Evolutionary conservation across 2,888 invertebrate species (phyloP).

Genomic region (Drosophila algonquin): DNA sequence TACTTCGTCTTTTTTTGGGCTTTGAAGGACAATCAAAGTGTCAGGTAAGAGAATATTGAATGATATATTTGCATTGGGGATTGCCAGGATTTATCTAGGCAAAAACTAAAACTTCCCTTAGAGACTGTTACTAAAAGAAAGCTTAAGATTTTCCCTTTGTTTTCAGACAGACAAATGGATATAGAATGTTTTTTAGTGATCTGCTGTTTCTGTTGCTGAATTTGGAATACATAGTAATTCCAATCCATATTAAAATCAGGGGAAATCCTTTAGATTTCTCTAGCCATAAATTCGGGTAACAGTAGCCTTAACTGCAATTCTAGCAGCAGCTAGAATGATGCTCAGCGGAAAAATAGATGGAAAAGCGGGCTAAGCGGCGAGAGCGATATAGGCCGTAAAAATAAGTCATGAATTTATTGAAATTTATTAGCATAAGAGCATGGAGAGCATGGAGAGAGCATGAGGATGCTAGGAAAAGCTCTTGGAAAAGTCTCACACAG

Average conservation of each 20-base stretch:
- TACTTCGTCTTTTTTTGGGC: conserved; percentile 6
- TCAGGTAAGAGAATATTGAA: not conserved
- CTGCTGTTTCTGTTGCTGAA: not conserved
- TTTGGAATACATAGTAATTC: not conserved
- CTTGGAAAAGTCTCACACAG: conserved; percentile 19
- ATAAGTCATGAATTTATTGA: conserved; percentile 78
- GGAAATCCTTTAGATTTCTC: not conserved
- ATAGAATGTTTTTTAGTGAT: not conserved
- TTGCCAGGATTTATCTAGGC: too few species aligned
- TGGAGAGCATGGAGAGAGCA: conserved; percentile 18
- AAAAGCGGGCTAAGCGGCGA: not conserved
- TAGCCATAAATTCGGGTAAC: conserved; percentile 51
- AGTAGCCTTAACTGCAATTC: conserved; percentile 48
- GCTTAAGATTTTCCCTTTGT: too few species aligned
- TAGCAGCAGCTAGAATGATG: too few species aligned
- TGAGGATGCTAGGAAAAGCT: conserved; percentile 21
- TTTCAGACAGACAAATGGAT: not conserved
- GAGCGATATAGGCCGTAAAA: conserved; percentile 42
- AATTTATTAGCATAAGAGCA: conserved; percentile 66
- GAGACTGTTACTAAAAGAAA: too few species aligned
- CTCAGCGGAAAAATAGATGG: too few species aligned
- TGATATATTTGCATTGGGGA: not conserved
- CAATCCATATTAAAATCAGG: not conserved
- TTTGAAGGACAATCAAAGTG: conserved; percentile 1
- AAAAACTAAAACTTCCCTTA: too few species aligned